Evolutionary conservation across 1,140 invertebrate species (phyloP).

Genomic region (Aplysia californica): DNA sequence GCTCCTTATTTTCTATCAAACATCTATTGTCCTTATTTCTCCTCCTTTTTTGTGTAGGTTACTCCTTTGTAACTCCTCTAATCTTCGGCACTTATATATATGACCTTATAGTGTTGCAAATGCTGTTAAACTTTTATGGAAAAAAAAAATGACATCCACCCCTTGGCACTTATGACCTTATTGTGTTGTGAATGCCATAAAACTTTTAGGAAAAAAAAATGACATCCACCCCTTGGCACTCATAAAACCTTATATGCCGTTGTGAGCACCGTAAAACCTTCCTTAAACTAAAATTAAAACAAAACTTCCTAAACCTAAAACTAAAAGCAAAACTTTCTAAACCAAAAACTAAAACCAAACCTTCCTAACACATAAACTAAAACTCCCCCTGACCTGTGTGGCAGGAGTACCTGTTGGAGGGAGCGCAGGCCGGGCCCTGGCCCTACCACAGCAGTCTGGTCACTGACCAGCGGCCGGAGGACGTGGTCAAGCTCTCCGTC

Average conservation of each 20-base stretch:
- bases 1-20: background rate
- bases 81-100: no score
- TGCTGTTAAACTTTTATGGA: no score
- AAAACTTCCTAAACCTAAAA: background rate
- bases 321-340: background rate
- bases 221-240: background rate
- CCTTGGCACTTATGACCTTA: no score
- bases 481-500: constrained; percentile 78
- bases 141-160: no score
- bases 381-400: background rate
- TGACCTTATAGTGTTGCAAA: no score
- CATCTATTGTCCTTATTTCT: background rate
- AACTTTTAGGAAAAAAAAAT: no score
- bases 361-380: background rate
- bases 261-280: background rate
- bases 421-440: constrained; percentile 76
- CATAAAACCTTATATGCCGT: background rate
- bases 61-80: no score
- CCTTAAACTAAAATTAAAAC: background rate
- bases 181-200: no score
- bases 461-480: constrained; percentile 78
- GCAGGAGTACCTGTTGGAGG: constrained; percentile 78
- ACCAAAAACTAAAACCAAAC: background rate
- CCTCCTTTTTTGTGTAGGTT: no score
- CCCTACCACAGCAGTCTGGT: constrained; percentile 75